Base-by-base conservation (phyloP, 2,113 vertebrate species). In the Rhea pennata region DNA sequence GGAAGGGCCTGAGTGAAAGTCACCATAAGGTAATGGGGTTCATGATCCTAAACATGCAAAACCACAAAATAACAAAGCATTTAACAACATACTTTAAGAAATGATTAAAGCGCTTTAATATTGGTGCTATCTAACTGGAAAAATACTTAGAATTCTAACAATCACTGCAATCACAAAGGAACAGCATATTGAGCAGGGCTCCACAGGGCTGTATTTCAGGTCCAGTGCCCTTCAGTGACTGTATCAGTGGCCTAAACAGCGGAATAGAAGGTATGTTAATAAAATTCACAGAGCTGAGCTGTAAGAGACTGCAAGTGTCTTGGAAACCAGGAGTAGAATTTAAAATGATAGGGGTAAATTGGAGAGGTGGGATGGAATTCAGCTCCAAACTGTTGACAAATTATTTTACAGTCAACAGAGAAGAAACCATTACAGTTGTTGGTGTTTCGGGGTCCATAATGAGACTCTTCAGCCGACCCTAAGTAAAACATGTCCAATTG, bases 51-150 rank as follows among this genome's bases (percentile, higher is more conserved):
- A 87, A 54, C 64, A 94, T 22, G 75, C 67, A 96, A 92, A 96
- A 66, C 29, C 85, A 90, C 58, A 87, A 89, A 93, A 92, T 40
- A 91, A 71, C 44, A 90, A 95, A 94, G 67, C 40, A 88, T 87
- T 96, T 95, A 94, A 76, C 58, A 93, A 36, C 67, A 96, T 54
- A 36, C 33, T 84, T 88, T 83, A 75, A 73, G 85, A 91, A 92
- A 91, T 94, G 69, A 85, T 83, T 90, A 40, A 95, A 80, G 27
- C 29, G 79, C 26, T 59, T 59, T 76, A 87, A 85, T 51, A 44
- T 59, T 75, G 82, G 71, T 86, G 67, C 92, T 80, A 78, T 85
- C 84, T 85, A 76, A 44, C 27, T 83, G 59, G 84, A 91, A 75
- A 90, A 96, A 70, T 42, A 56, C 59, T 83, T 71, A 54, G 74